These are phyloP conservation scores for Musca domestica DNA, from an alignment of 1,140 invertebrate genomes.

Conservation along the genomic window DNA sequence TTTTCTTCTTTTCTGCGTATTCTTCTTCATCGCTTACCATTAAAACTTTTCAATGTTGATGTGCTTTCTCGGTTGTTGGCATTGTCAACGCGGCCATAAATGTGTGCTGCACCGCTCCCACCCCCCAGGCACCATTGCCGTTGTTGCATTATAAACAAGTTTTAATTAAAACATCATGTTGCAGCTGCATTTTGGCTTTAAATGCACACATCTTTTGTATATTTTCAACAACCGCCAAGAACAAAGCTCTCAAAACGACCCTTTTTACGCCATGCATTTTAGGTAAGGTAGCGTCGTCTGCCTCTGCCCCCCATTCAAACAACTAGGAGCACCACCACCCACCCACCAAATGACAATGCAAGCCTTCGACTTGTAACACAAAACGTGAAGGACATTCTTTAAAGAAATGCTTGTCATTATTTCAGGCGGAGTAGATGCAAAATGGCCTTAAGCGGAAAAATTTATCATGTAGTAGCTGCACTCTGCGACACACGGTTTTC, in stretches of 20 bases:
- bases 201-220: neutral
- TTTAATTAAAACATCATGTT: slow-evolving; percentile 16
- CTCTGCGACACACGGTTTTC: neutral
- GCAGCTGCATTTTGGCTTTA: slow-evolving; percentile 5
- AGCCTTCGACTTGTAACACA: neutral
- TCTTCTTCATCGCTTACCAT: no score
- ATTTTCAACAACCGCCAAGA: neutral
- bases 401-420: slow-evolving; percentile 14
- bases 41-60: no score
- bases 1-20: no score
- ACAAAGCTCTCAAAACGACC: neutral
- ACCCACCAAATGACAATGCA: neutral
- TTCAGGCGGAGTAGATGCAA: neutral
- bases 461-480: no score
- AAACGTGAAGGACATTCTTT: slow-evolving; percentile 1
- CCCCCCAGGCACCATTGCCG: no score
- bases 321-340: neutral
- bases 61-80: no score
- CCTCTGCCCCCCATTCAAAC: no score
- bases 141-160: neutral
- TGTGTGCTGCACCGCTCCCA: no score
- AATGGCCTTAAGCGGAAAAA: slow-evolving; percentile 12
- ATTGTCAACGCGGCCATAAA: no score
- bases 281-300: no score
- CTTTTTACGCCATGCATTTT: no score